Evolutionary conservation across 2,113 vertebrate genomes (phyloP), one percentile per base, ranked within the genome.

Genomic region (Axis porcinus): DNA sequence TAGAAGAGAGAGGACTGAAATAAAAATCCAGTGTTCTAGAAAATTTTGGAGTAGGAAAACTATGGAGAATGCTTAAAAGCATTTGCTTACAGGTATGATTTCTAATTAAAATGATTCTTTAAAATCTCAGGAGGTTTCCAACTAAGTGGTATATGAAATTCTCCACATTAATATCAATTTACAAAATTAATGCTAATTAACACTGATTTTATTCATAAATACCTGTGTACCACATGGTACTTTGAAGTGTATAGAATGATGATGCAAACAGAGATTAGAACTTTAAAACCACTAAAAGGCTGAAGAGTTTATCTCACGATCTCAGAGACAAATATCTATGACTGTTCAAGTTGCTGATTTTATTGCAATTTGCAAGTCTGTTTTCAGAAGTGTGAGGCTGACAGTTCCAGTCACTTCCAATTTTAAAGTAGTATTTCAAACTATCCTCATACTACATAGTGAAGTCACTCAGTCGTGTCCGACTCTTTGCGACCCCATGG

Each of bases 351-450:
- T 23, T 62, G 11, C 15, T 92, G 14, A 84, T 78, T 91, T 95
- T 93, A 16, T 74, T 94, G 30, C 5, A 76, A 74, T 78, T 96
- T 88, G 40, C 10, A 96, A 95, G 19, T 7, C 7, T 60, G 2
- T 70, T 91, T 30, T 87, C 76, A 89, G 36, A 40, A 89, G 11
- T 86, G 28, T 78, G 25, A 91, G 30, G 21, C 10, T 93, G 50
- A 89, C 27, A 92, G 62, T 92, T 85, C 3, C 40, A 93, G 25
- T 40, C 36, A 78, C 45, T 91, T 95, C 28, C 74, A 86, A 76
- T 86, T 93, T 87, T 54, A 93, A 95, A 67, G 13, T 88, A 84
- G 83, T 54, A 91, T 89, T 94, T 97, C 74, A 94, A 92, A 76
- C 23, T 54, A 84, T 76, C 2, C 0, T 58, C 9, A 62, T 83